Evolutionary conservation across 2,113 vertebrate genomes (phyloP), one percentile per base, ranked within the genome.

Genomic region (Uria aalge): DNA sequence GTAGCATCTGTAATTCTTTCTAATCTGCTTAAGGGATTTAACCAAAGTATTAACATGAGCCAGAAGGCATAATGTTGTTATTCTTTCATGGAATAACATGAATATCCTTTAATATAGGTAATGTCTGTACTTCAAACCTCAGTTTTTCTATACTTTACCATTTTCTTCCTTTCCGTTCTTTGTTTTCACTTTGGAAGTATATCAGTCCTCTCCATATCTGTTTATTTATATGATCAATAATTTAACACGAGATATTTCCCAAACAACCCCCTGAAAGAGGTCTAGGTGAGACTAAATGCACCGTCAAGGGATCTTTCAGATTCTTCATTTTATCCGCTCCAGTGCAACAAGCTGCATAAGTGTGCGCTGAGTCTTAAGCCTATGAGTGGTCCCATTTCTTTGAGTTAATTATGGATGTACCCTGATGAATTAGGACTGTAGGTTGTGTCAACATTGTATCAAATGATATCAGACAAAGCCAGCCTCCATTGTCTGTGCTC

Each of bases 21-120:
- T 92, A 86, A 97, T 96, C 94, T 94, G 29, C 72, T 97, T 96
- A 97, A 93, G 52, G 79, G 92, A 95, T 96, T 97, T 97, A 84
- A 91, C 72, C 73, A 55, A 76, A 78, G 69, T 66, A 62, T 76
- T 94, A 94, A 53, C 84, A 84, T 34, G 66, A 95, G 90, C 47
- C 62, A 47, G 76, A 83, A 88, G 62, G 52, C 30, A 52, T 91
- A 68, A 87, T 69, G 55, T 76, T 93, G 69, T 77, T 92, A 60
- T 59, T 90, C 57, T 87, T 38, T 18, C 43, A 27, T 53, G 43
- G 60, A 90, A 48, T 29, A 85, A n/a, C 63, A 66, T 18, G 24
- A 52, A 79, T 80, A 66, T 86, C 48, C 64, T 63, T 86, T 73
- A 63, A 18, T 53, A n/a, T 57, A 85, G 45, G 45, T 32, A 40